Evolutionary conservation across 1,140 invertebrate genomes (phyloP).

Genomic region (Hylaeus volcanicus): DNA sequence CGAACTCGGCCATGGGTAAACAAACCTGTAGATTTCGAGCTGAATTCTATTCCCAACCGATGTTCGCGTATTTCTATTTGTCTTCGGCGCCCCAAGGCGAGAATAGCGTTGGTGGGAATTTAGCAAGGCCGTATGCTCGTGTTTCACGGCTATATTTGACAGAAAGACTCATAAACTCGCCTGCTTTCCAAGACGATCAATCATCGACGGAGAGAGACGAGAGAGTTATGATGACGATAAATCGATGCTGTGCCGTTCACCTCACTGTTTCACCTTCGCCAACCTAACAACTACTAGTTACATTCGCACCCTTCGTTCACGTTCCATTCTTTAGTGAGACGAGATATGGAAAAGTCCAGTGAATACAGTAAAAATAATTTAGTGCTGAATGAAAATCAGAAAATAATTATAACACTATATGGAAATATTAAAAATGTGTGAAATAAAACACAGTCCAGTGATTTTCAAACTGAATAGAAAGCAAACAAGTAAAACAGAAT

Average conservation of each 20-base stretch:
- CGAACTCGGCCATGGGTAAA: not conserved
- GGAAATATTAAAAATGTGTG: too few species aligned
- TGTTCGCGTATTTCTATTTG: slow-evolving; percentile 24
- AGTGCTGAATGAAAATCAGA: too few species aligned
- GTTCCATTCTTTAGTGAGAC: not conserved
- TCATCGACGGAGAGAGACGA: not conserved
- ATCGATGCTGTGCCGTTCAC: slow-evolving; percentile 9
- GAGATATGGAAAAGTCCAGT: not conserved
- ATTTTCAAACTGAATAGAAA: too few species aligned
- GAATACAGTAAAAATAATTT: too few species aligned
- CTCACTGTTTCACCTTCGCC: not conserved
- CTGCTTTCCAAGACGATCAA: slow-evolving; percentile 18
- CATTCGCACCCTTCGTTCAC: not conserved
- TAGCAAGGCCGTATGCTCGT: slow-evolving; percentile 21
- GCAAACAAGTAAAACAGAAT: too few species aligned
- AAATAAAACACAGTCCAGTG: too few species aligned
- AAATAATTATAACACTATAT: too few species aligned
- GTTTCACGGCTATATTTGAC: slow-evolving; percentile 21
- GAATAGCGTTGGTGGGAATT: slow-evolving; percentile 33
- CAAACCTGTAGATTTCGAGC: not conserved
- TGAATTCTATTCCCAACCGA: slow-evolving; percentile 26
- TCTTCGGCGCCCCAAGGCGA: not conserved
- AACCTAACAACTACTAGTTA: not conserved
- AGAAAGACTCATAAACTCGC: slow-evolving; percentile 8
- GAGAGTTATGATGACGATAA: not conserved